Evolutionary conservation across 2,113 vertebrate species (phyloP), one percentile per base, ranked within the genome.

Genomic region (Rhinichthys klamathensis): DNA sequence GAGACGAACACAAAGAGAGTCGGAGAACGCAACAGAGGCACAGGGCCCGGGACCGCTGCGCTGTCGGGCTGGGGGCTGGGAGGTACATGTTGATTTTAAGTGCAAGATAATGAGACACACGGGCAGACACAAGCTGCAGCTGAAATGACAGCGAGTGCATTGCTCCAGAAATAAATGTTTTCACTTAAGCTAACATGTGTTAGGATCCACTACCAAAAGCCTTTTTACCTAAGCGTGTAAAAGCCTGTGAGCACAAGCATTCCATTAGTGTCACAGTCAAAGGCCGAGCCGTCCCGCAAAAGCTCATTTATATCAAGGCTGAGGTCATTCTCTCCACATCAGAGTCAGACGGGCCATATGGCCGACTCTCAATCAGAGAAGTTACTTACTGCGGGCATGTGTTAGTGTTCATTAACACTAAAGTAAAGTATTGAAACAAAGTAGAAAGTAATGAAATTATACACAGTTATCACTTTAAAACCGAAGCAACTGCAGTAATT

Each of bases 31-130:
- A 58, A 75, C 56, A 73, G 75, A 61, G 82, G 27, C 44, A 35
- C 41, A 51, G 25, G 60, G 81, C 83, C 25, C 56, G 82, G 65
- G 56, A 78, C 44, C 32, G 32, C 67, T 41, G 70, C 2, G 51
- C 76, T 23, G 32, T 74, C 67, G 61, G 72, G 80, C 65, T 8
- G 54, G 73, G 82, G 82, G 83, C 16, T 41, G 73, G 15, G 84
- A 75, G 21, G 27, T 69, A 70, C 44, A 77, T 73, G 89, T 70
- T 90, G 93, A 93, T 89, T 91, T 88, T 91, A 89, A 88, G 83
- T 88, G 25, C 32, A 13, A 80, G 84, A 75, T 86, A 84, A 80
- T 75, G 60, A 80, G 84, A 73, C 73, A 41, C 87, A 65, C 7
- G 41, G 77, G 56, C 69, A 38, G 83, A 46, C 46, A 65, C 58